Conservation (phyloP, 2,888 invertebrate species). For the Drosophila melanosoma region DNA sequence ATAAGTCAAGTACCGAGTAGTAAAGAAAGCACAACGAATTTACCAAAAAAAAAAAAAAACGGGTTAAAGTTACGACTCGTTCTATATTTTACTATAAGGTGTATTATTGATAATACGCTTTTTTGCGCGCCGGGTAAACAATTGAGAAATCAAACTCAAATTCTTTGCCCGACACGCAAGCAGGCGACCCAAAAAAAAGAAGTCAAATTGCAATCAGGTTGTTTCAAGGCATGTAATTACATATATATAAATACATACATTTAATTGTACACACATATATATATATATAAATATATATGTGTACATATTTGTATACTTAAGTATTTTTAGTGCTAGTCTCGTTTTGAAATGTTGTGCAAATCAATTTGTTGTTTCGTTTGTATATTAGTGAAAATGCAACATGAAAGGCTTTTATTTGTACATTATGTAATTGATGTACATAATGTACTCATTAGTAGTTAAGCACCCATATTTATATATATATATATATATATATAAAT, state of each 20-base stretch:
- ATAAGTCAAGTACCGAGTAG: conserved; percentile 2
- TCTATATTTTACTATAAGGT: conserved; percentile 20
- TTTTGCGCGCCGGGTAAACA: conserved; percentile 2
- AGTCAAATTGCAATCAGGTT: conserved; percentile 65
- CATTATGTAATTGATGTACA: conserved; percentile 23
- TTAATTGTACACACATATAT: conserved; percentile 31
- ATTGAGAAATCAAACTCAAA: conserved; percentile 1
- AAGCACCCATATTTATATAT: conserved; percentile 21
- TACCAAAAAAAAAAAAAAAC: conserved; percentile 38
- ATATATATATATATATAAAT: conserved; percentile 18
- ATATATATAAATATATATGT: conserved; percentile 40
- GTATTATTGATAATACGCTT: neutral
- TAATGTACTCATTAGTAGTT: conserved; percentile 35
- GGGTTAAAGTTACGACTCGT: conserved; percentile 15
- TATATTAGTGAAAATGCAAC: conserved; percentile 50
- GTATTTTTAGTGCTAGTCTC: conserved; percentile 74
- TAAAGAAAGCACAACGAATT: conserved; percentile 69
- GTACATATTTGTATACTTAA: conserved; percentile 12
- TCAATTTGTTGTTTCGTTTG: conserved; percentile 26
- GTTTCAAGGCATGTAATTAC: conserved; percentile 61
- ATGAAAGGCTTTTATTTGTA: conserved; percentile 67
- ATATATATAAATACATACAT: conserved; percentile 42
- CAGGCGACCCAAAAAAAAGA: neutral
- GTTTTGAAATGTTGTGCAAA: conserved; percentile 58
- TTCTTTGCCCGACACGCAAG: conserved; percentile 9